Conservation (phyloP, 2,888 invertebrate species). For the Agelastica alni region DNA sequence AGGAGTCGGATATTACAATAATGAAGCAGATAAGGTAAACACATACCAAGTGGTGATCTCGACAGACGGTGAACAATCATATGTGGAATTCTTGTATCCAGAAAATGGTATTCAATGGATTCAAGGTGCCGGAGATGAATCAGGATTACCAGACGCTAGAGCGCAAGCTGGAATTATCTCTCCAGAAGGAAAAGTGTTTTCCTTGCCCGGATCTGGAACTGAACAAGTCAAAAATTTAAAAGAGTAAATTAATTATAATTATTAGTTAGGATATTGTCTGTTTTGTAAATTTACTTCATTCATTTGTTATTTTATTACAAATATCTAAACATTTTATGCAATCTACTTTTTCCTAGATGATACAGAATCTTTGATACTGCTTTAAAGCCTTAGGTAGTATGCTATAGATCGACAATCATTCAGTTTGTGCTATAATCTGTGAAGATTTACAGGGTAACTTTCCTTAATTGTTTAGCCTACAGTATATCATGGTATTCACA, state of each 20-base stretch:
- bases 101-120: constrained; percentile 91
- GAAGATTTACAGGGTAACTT: too few relatives aligned
- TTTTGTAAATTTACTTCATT: too few relatives aligned
- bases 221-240: constrained; percentile 81
- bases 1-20: constrained; percentile 78
- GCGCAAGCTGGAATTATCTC: constrained; percentile 93
- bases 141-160: constrained; percentile 83
- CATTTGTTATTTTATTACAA: constrained; percentile 8
- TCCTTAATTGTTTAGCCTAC: too few relatives aligned
- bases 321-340: too few relatives aligned
- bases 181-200: constrained; percentile 76
- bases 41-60: constrained; percentile 83
- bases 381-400: too few relatives aligned
- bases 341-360: too few relatives aligned
- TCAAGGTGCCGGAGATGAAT: constrained; percentile 75
- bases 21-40: constrained; percentile 74
- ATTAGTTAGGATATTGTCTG: too few relatives aligned
- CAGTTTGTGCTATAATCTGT: too few relatives aligned
- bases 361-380: too few relatives aligned
- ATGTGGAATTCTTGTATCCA: constrained; percentile 85
- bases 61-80: constrained; percentile 79
- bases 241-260: too few relatives aligned
- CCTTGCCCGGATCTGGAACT: constrained; percentile 87
- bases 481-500: too few relatives aligned
- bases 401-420: too few relatives aligned